Evolutionary conservation across 2,888 invertebrate genomes (phyloP).

Genomic region (Hybos culiciformis): DNA sequence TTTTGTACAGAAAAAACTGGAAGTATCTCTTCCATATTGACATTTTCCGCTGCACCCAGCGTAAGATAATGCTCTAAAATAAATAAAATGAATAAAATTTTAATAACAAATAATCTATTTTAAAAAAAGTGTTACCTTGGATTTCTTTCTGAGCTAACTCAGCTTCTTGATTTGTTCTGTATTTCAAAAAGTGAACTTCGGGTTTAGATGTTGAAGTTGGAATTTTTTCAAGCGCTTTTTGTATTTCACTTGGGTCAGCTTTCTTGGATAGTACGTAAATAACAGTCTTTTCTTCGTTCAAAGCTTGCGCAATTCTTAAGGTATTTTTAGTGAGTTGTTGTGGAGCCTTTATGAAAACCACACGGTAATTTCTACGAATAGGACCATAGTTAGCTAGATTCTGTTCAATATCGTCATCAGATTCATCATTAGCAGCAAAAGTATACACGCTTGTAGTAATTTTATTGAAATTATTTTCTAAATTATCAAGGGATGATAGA

Average conservation of each 20-base stretch:
- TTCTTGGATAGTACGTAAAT: constrained; percentile 35
- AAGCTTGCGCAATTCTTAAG: constrained; percentile 25
- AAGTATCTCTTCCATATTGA: not conserved
- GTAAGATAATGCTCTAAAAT: not conserved
- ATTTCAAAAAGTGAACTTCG: constrained; percentile 36
- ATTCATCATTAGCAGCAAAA: not conserved
- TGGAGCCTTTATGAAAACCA: constrained; percentile 35
- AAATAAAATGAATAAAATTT: not conserved
- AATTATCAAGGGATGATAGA: no score
- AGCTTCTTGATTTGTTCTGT: constrained; percentile 32
- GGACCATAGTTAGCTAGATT: constrained; percentile 14
- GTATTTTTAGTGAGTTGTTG: constrained; percentile 16
- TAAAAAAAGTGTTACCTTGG: constrained; percentile 19
- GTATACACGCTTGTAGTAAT: not conserved
- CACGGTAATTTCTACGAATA: constrained; percentile 31
- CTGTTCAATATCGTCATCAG: not conserved
- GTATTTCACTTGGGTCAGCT: constrained; percentile 26
- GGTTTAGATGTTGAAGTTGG: constrained; percentile 29
- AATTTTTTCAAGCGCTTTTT: constrained; percentile 51
- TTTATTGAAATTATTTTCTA: no score
- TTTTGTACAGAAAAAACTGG: no score
- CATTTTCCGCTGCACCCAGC: not conserved
- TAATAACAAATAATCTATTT: not conserved
- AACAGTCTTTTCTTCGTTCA: constrained; percentile 33
- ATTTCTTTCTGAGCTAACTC: constrained; percentile 30